Conservation (phyloP, 2,797 vertebrate species). For the Siniperca undulata region DNA sequence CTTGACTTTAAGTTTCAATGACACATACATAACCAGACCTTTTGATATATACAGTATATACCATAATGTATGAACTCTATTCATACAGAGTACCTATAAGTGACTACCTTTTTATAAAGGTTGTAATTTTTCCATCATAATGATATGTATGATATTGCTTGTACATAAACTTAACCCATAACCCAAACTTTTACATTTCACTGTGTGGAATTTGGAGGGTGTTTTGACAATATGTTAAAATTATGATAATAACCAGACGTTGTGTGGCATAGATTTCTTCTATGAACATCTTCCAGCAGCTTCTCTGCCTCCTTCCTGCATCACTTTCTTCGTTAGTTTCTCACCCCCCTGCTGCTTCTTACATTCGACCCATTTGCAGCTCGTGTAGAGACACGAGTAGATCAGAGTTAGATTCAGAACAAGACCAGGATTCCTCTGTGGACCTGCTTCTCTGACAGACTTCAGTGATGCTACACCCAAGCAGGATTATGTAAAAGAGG, state of each 20-base stretch:
- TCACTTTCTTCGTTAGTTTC: neutral
- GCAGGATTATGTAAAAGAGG: conserved; percentile 31
- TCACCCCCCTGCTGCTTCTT: conserved; percentile 8
- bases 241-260: neutral
- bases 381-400: conserved; percentile 7
- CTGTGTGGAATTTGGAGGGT: neutral
- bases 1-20: neutral
- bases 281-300: neutral
- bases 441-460: conserved; percentile 24
- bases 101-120: neutral
- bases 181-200: neutral
- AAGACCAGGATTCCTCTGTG: conserved; percentile 28
- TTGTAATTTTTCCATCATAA: neutral
- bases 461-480: neutral
- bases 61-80: neutral
- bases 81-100: neutral
- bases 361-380: conserved; percentile 40
- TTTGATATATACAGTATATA: neutral
- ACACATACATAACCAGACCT: neutral
- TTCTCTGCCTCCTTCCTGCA: neutral
- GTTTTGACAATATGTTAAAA: neutral
- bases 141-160: neutral
- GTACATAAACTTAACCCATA: neutral
- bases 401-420: conserved; percentile 40
- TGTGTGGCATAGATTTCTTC: no score